Conservation (phyloP, 2,113 vertebrate species). For the Pogonocichla stellata region DNA sequence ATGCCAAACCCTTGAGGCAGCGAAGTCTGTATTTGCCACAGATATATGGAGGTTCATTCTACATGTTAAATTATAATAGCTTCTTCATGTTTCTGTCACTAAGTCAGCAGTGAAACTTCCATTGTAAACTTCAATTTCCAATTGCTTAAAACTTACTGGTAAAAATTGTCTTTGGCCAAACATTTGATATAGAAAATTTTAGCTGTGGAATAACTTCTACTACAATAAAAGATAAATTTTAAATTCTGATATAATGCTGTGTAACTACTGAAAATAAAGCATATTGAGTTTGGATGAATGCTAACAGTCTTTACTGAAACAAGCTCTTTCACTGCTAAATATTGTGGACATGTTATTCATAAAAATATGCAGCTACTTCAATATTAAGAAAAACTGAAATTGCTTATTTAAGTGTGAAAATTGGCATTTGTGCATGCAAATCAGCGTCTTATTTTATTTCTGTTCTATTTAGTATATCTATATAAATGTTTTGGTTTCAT, state of each 20-base stretch:
- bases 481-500: not conserved
- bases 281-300: not conserved
- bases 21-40: constrained; percentile 68
- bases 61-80: constrained; percentile 63
- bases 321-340: not conserved
- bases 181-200: not conserved
- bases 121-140: constrained; percentile 61
- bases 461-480: not conserved
- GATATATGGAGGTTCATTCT: constrained; percentile 58
- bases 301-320: not conserved
- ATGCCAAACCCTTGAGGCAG: constrained; percentile 75
- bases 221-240: not conserved
- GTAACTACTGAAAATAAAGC: not conserved
- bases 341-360: not conserved
- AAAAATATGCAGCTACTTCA: not conserved
- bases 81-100: constrained; percentile 18
- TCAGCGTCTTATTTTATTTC: not conserved
- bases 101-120: not conserved
- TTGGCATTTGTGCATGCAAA: not conserved
- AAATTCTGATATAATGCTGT: not conserved
- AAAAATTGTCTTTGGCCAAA: not conserved
- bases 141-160: constrained; percentile 17
- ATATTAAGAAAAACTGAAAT: not conserved
- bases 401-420: not conserved
- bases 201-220: not conserved